Conservation (phyloP, 2,797 vertebrate species). For the Gymnothorax javanicus region DNA sequence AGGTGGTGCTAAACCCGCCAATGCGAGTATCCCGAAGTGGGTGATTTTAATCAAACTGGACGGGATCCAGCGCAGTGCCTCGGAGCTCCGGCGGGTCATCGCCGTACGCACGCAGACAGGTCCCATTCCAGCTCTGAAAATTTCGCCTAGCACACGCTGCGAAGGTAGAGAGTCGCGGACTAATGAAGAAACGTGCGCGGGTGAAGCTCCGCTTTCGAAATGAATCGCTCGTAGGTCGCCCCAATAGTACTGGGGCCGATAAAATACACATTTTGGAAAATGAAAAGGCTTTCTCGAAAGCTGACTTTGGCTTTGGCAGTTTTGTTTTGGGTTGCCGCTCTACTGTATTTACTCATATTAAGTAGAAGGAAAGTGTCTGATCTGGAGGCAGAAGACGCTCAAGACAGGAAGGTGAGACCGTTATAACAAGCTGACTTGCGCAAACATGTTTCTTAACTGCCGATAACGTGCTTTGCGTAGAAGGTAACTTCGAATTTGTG, state of each 20-base stretch:
- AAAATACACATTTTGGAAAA: constrained; percentile 36
- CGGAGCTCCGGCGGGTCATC: constrained; percentile 39
- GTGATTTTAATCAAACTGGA: constrained; percentile 49
- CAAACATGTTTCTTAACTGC: not conserved
- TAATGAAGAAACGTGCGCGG: constrained; percentile 32
- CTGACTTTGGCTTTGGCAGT: constrained; percentile 50
- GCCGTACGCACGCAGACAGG: constrained; percentile 35
- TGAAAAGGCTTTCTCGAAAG: constrained; percentile 57
- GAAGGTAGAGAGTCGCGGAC: constrained; percentile 18
- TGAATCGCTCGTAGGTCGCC: constrained; percentile 30
- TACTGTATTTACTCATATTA: constrained; percentile 56
- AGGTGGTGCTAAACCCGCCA: constrained; percentile 55
- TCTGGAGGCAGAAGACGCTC: constrained; percentile 39
- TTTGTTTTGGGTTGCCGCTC: constrained; percentile 54
- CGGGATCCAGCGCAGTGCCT: constrained; percentile 42
- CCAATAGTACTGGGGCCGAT: constrained; percentile 23
- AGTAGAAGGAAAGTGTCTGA: constrained; percentile 54
- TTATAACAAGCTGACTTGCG: not conserved
- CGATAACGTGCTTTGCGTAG: not conserved
- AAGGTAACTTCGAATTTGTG: constrained; percentile 13
- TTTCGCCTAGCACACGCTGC: constrained; percentile 20
- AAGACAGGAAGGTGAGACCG: constrained; percentile 49
- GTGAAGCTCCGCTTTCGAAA: constrained; percentile 34
- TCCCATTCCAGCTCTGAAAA: constrained; percentile 21
- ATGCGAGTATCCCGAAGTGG: constrained; percentile 36